Percentiles rank a stretch among this genome's conserved stretches.
Conservation (phyloP, 2,888 invertebrate genomes). For the Abscondita cerata region DNA sequence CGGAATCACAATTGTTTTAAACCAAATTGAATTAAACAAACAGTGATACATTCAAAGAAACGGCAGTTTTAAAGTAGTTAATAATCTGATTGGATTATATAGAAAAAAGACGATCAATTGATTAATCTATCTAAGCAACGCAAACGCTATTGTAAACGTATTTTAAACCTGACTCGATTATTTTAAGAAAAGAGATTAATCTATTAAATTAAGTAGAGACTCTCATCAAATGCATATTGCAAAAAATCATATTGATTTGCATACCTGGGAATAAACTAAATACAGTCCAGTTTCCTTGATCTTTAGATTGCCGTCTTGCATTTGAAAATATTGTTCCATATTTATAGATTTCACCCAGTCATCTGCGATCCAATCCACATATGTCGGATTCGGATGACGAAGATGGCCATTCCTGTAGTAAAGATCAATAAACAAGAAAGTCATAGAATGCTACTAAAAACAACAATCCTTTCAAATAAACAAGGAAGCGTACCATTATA, state of each 20-base stretch:
- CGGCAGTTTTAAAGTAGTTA: too few species aligned
- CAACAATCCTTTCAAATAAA: not conserved
- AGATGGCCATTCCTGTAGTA: slow-evolving; percentile 69
- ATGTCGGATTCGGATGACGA: slow-evolving; percentile 68
- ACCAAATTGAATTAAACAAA: too few species aligned
- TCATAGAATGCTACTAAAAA: not conserved
- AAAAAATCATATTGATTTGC: too few species aligned
- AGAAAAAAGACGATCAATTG: too few species aligned
- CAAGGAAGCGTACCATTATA: slow-evolving; percentile 59
- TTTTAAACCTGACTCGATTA: too few species aligned
- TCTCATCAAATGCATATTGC: too few species aligned
- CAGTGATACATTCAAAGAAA: too few species aligned
- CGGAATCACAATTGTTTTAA: too few species aligned
- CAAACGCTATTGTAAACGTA: too few species aligned
- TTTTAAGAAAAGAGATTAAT: not conserved
- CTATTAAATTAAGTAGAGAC: slow-evolving; percentile 15
- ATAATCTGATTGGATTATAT: too few species aligned
- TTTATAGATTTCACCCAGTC: slow-evolving; percentile 68
- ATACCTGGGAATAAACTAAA: slow-evolving; percentile 77
- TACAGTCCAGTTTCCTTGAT: slow-evolving; percentile 77
- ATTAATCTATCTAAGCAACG: too few species aligned
- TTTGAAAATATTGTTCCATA: slow-evolving; percentile 67
- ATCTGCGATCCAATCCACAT: slow-evolving; percentile 71
- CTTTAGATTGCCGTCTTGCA: slow-evolving; percentile 68
- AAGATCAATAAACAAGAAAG: not conserved